Base-by-base conservation (phyloP, 2,797 vertebrate species). In the Sebastes jordani region DNA sequence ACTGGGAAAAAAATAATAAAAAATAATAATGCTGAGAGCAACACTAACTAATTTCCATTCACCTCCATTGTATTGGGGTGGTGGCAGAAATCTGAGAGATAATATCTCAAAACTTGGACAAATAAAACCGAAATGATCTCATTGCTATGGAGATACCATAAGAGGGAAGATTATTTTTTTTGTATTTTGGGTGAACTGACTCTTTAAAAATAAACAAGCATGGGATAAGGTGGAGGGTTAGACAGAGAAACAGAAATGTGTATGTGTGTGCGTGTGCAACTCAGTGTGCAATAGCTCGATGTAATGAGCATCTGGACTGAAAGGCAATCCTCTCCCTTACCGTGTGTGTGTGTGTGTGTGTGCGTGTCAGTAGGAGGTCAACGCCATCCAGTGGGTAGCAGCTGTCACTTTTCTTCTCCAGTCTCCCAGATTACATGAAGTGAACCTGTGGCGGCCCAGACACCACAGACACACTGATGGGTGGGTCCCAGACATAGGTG, bases 221-320 rank as follows among this genome's bases (percentile, higher is more conserved):
- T 6, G 6, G 20, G 10, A 1, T 11, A 4, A 49, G 32, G 66
- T 64, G 29, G 8, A 30, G 58, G 22, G 49, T 59, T 18, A n/a
- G 7, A 78, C 18, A 64, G 54, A 67, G 20, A 72, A 49, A 54
- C 23, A 54, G 6, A 42, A n/a, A 30, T 38, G 38, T 27, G 13
- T 13, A 22, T 23, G 8, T 27, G 2, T 59, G 20, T 67, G 30
- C 71, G 75, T 78, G 36, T 80, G 56, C 22, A 76, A 38, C 36
- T 56, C 29, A 20, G 46, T 70, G 70, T 80, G 66, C n/a, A 32
- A 30, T 30, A 27, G 65, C 78, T 80, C 23, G 25, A 66, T 78
- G 71, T 81, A 86, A 85, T 70, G 84, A 93, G 74, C 86, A 91
- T 89, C 88, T 89, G 90, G 85, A 76, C 58, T 86, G 88, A 88